Conservation (phyloP, 2,113 vertebrate species). For the Petaurus breviceps region DNA sequence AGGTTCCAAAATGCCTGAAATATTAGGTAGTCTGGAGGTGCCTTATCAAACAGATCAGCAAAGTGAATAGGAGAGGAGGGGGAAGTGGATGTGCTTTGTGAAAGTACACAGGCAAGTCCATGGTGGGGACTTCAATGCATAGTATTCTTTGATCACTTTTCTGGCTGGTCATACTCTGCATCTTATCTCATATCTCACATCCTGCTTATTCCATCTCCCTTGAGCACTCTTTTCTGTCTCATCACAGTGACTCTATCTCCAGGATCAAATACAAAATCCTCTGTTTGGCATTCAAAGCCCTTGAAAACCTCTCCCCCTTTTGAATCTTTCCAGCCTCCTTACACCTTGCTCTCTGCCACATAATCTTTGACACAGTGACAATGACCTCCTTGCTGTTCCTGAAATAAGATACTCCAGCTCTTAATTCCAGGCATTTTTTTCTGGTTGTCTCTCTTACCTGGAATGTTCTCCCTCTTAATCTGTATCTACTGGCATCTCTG, state of each 20-base stretch:
- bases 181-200: too few species aligned
- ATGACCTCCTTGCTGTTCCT: not conserved
- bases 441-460: not conserved
- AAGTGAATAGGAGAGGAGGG: too few species aligned
- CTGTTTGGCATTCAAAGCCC: not conserved
- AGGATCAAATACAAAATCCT: not conserved
- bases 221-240: too few species aligned
- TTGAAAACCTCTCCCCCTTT: not conserved
- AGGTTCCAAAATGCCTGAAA: too few species aligned
- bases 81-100: too few species aligned
- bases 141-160: too few species aligned
- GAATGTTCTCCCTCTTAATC: not conserved
- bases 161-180: too few species aligned
- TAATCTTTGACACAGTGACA: not conserved
- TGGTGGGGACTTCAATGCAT: too few species aligned
- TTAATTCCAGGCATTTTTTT: not conserved
- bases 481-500: not conserved
- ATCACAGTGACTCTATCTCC: not conserved
- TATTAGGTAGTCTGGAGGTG: too few species aligned
- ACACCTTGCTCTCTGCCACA: not conserved
- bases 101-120: too few species aligned
- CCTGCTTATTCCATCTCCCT: too few species aligned
- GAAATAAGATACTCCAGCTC: not conserved
- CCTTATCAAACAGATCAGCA: too few species aligned
- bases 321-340: not conserved